Evolutionary conservation across 2,113 vertebrate genomes (phyloP), one percentile per base, ranked within the genome.

Genomic region (Amphiprion ocellaris): DNA sequence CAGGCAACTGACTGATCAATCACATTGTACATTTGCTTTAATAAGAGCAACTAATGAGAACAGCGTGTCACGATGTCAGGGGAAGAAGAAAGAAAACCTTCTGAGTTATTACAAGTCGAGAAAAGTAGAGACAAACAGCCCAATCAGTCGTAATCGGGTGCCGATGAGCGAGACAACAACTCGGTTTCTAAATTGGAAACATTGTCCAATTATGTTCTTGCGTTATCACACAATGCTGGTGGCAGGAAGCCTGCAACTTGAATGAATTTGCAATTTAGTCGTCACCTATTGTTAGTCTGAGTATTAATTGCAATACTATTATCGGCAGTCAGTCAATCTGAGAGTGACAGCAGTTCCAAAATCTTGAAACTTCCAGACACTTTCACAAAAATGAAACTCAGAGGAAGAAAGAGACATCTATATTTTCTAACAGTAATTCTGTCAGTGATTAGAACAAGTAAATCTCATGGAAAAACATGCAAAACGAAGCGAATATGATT

Each of bases 401-500:
- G 53, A 41, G 1, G 24, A 3, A 54, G 55, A 5, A 16, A 58
- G 65, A 77, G 4, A 4, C 7, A 56, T 14, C 26, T 4, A 5
- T 26, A 49, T 41, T 75, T 28, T 3, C 54, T 24, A 4, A 49
- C 8, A 23, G 30, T 33, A 17, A 47, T 67, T 39, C 66, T 33
- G 28, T 1, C 28, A 60, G 16, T 23, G 24, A 67, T 49, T 16
- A 66, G 7, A 76, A 56, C 6, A 67, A 75, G 63, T 4, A 3
- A 52, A 84, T 53, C 37, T 74, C 26, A 12, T 26, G 8, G 49
- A 52, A 60, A 74, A 79, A 60, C 12, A 69, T 14, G 56, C 6
- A 61, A 78, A 77, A 21, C 60, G 46, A 74, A 74, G 28, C 3
- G 69, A 74, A 77, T 17, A 61, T 60, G 58, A 79, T 81, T 30